A percentile compares a stretch with the other conserved stretches of the same genome.
These are phyloP conservation scores for Galleria mellonella DNA, from an alignment of 1,140 invertebrate species.

Conservation along the genomic window DNA sequence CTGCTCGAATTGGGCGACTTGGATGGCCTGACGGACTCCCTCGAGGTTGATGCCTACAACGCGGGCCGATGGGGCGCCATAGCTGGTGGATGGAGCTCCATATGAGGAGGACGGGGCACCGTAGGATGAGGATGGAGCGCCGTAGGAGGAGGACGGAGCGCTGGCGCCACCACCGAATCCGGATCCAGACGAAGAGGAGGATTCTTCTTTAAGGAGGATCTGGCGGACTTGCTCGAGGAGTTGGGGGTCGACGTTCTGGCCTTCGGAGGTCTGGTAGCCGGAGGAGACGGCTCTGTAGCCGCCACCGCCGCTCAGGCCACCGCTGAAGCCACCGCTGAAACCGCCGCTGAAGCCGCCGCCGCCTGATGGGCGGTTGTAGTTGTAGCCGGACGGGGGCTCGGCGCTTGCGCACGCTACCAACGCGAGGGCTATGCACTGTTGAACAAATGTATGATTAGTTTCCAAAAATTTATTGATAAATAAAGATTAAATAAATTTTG, in stretches of 20 bases:
- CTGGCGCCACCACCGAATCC: slow-evolving; percentile 68
- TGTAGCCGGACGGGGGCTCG: slow-evolving; percentile 68
- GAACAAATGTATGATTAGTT: slow-evolving; percentile 13
- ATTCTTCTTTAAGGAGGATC: slow-evolving; percentile 84
- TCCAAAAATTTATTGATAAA: background rate
- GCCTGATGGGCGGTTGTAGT: slow-evolving; percentile 65
- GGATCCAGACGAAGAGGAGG: slow-evolving; percentile 54
- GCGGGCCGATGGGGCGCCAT: slow-evolving; percentile 77
- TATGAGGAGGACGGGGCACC: slow-evolving; percentile 78
- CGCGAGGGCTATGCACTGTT: slow-evolving; percentile 71
- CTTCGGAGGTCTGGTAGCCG: slow-evolving; percentile 82
- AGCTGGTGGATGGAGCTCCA: slow-evolving; percentile 76
- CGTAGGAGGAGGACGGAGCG: slow-evolving; percentile 77
- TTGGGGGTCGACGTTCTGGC: slow-evolving; percentile 81
- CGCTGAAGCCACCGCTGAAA: slow-evolving; percentile 69
- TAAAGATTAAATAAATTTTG: background rate
- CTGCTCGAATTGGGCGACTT: slow-evolving; percentile 83
- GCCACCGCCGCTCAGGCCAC: slow-evolving; percentile 60
- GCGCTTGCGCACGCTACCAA: slow-evolving; percentile 60
- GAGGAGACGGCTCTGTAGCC: slow-evolving; percentile 79
- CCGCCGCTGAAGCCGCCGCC: slow-evolving; percentile 51
- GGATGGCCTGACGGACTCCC: slow-evolving; percentile 84
- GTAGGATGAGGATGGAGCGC: slow-evolving; percentile 77
- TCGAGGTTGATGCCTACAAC: slow-evolving; percentile 85
- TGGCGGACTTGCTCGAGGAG: slow-evolving; percentile 85